Percentiles rank a stretch among this genome's conserved stretches.
Conservation (phyloP, 2,797 vertebrate species). For the Heliangelus exortis region DNA sequence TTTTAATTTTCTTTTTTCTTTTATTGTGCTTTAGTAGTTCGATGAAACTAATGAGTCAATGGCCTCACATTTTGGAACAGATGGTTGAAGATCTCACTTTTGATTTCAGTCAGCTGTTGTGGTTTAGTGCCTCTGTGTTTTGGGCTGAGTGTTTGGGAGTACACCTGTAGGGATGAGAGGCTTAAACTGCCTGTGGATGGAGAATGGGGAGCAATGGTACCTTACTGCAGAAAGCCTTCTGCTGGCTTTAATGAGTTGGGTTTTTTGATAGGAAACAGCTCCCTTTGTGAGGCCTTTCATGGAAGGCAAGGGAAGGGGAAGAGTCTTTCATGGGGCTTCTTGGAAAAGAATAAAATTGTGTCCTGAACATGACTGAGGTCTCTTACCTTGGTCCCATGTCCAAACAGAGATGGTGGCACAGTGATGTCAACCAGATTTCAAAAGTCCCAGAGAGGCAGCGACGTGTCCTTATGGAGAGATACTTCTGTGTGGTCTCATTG, state of each 20-base stretch:
- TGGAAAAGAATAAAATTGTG: not conserved
- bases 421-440: not conserved
- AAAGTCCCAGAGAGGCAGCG: not conserved
- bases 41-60: slow-evolving; percentile 70
- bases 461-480: not conserved
- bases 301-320: not conserved
- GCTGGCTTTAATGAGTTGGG: not conserved
- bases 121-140: slow-evolving; percentile 20
- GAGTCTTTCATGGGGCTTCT: not conserved
- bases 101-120: slow-evolving; percentile 59
- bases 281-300: not conserved
- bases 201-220: not conserved
- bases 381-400: not conserved
- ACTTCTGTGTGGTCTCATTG: not conserved
- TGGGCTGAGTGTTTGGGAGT: not conserved
- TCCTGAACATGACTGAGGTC: not conserved
- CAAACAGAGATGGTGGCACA: not conserved
- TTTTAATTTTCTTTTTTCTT: not conserved
- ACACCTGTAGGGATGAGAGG: slow-evolving; percentile 17
- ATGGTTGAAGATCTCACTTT: slow-evolving; percentile 57
- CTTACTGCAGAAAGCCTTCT: not conserved
- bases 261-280: not conserved
- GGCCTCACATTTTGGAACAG: slow-evolving; percentile 66
- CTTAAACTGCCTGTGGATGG: not conserved
- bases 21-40: slow-evolving; percentile 53